Evolutionary conservation across 2,113 vertebrate species (phyloP).

Genomic region (Tretioscincus oriximinensis): DNA sequence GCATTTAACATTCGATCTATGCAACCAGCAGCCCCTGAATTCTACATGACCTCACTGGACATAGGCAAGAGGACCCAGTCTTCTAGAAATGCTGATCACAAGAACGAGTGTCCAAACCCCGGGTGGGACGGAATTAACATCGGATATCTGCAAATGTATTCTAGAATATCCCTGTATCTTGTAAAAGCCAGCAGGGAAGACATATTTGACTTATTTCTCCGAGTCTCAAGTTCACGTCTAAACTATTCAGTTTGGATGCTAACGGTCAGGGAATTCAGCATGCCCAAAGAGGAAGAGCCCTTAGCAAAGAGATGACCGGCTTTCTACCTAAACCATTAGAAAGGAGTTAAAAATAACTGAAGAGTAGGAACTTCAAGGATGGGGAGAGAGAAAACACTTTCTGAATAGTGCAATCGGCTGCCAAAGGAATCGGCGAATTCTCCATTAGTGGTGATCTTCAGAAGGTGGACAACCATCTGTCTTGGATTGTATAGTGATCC

Average conservation of each 20-base stretch:
- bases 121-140: not conserved
- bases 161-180: not conserved
- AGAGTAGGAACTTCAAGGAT: no score
- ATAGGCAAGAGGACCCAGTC: not conserved
- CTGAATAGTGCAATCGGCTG: no score
- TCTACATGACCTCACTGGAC: not conserved
- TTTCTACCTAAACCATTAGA: not conserved
- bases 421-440: no score
- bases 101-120: not conserved
- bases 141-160: not conserved
- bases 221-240: not conserved
- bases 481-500: no score
- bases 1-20: conserved; percentile 7
- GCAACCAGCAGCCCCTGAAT: not conserved
- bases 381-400: no score
- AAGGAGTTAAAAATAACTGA: no score
- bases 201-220: not conserved
- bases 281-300: not conserved
- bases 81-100: not conserved
- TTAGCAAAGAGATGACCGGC: not conserved
- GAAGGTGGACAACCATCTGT: no score
- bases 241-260: not conserved
- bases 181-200: not conserved
- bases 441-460: no score
- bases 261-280: not conserved